Evolutionary conservation across 2,797 vertebrate genomes (phyloP), one percentile per base, ranked within the genome.

Genomic region (Nyctibius grandis): DNA sequence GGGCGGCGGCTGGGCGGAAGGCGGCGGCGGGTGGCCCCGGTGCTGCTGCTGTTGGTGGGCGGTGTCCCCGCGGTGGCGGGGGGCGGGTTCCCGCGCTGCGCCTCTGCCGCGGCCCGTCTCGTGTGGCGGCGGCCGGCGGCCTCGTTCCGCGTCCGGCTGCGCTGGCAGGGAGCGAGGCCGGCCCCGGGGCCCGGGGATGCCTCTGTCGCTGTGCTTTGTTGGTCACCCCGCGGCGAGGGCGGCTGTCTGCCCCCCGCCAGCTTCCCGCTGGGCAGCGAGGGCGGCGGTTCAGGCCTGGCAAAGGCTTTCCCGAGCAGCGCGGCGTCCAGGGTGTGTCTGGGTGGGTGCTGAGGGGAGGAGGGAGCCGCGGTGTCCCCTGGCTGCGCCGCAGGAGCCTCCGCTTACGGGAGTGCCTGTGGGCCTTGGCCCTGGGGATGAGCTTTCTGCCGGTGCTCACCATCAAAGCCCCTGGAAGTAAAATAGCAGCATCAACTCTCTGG

Each of bases 401-500:
- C 34, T 5, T 53, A 45, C 4, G 26, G 61, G 8, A 0, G 59
- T 6, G 38, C 29, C 40, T 0, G 20, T 5, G 63, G 25, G 14
- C 31, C 47, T 12, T 5, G 34, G 34, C 11, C 9, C 56, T 7
- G 48, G 11, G 2, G 38, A 5, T 1, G 47, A 20, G 1, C 51
- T 50, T 3, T 9, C 13, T 13, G 61, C 53, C 9, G 11, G 17
- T 11, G 51, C 44, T n/a, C n/a, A 2, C 44, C 36, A 0, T 15
- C 20, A 3, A 9, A 9, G 16, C 4, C 19, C 34, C 29, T 3
- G 33, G 28, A 9, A 51, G 34, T 8, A 3, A 34, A 40, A 15
- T 3, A 47, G 9, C 15, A 6, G 22, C 60, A 11, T 61, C 26
- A 17, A 0, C 6, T 16, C 8, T 5, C 6, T 8, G 6, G 7